Base-by-base conservation (phyloP, 2,797 vertebrate species). In the Enteromius trimaculatus region DNA sequence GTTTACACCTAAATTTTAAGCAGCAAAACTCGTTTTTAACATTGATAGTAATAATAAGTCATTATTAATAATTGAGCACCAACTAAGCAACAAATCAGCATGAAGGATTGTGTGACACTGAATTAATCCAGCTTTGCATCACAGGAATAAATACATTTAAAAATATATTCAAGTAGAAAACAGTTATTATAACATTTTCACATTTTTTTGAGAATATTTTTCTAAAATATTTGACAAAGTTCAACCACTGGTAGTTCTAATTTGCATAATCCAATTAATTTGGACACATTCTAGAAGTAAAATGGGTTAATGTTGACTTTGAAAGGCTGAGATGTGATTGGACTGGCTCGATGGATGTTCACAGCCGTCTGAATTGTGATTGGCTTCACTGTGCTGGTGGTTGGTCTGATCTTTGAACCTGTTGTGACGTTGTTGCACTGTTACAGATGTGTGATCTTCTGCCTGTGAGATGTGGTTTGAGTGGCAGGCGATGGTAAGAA, bases 401-500 rank as follows among this genome's bases (percentile, higher is more conserved):
- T 29, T 13, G 0, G 21, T 55, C 19, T 71, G 92, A 91, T 89
- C 89, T 77, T 90, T 82, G 92, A 84, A 85, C 93, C 93, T 94
- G 93, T 95, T 90, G 88, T 92, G 87, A 92, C 58, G 62, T 85
- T 94, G 92, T 97, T 97, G 96, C 94, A 97, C 96, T 92, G 92
- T 98, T 95, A 92, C 95, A 98, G 97, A 99, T 98, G 97, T 99
- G 93, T 98, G 97, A 99, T 93, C 94, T 92, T 93, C 95, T 96
- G 95, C 94, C 95, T 96, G 93, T 93, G 94, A 95, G 95, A 96
- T 95, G 96, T 96, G 91, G 90, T 93, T 92, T 94, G 93, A 92
- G 93, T 95, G 94, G 92, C 96, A 96, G 95, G 93, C 95, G 88
- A 97, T 96, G 98, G 97, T 98, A 98, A 98, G 97, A 93, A 95